Base-by-base conservation (phyloP, 2,888 invertebrate genomes). In the Hydrotaea cyrtoneurina region DNA sequence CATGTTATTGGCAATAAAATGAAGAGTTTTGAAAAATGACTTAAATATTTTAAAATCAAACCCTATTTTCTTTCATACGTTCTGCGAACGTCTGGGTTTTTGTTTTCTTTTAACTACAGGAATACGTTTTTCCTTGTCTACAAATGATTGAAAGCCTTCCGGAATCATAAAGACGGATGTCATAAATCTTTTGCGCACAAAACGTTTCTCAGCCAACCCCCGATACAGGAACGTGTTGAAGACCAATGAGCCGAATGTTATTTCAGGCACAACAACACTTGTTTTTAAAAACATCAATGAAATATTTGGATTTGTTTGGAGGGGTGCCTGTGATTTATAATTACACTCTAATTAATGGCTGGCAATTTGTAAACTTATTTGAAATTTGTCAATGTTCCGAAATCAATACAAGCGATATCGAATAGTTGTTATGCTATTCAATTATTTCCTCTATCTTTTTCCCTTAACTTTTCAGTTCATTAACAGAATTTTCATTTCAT, bases 121-220 rank as follows among this genome's bases (percentile, higher is more conserved):
- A 10, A 31, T 13, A 26, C 7, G 11, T 62, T 62, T 77, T 59
- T 36, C 43, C 15, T 13, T 23, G 43, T 36, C 53, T 11, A 72
- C 43, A 23, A 69, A 71, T 82, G 85, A 85, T 82, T 77, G 85
- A 85, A 85, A 85, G 82, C 74, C 82, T 80, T 85, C 77, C 50
- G 74, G 10, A 62, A 77, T 77, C 73, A 77, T 57, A 77, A 74
- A 82, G 79, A 77, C 50, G 85, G 85, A 85, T 85, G 79, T 85
- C 79, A 85, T 85, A 82, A 85, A 85, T 85, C 85, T 82, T 62
- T 46, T 74, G 53, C 21, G 21, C 43, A 46, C 50, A 15, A 72
- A n/a, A 80, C 17, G 4, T 66, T 36, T 36, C 13, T 23, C 55
- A 5, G 23, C 62, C 62, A 69, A 21, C 69, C 62, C 62, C 31